Evolutionary conservation across 2,797 vertebrate genomes (phyloP), one percentile per base, ranked within the genome.

Genomic region (Erithacus rubecula): DNA sequence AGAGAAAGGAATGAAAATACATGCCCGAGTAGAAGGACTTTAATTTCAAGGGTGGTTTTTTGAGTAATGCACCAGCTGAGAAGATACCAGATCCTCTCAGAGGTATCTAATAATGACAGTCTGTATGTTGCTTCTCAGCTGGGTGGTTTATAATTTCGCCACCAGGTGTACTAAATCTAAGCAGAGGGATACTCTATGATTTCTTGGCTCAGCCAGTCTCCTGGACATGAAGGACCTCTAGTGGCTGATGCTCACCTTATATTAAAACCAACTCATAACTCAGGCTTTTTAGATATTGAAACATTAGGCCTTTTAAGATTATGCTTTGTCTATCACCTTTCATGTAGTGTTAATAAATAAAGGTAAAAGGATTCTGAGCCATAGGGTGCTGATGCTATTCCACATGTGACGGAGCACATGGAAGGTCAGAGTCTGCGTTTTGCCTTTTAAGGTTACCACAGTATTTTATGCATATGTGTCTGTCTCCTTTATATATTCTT

Each of bases 201-300:
- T 39, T 63, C 49, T 80, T 84, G 78, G 51, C 37, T 65, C 14
- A 60, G 29, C 9, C 15, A 37, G 75, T 95, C 60, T 90, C 84
- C 83, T 94, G 89, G 83, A 65, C 91, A 1, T 72, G 82, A 93
- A 94, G 93, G 96, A 88, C 96, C 96, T 96, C 97, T 97, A 96
- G 96, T 95, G 97, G 96, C 78, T 78, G 65, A 60, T 58, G 27
- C 43, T 75, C 30, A 92, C 47, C 47, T 77, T 74, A 37, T 55
- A 37, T 68, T 63, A 85, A 79, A 87, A 93, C 41, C n/a, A 60
- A 71, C 29, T 70, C 15, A 9, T 32, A 65, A 46, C 5, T 90
- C 18, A 44, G 44, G 37, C 39, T 89, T 96, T 87, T 67, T 24
- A 60, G 62, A 29, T 64, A 88, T 71, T 87, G 43, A 76, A 69